Evolutionary conservation across 2,113 vertebrate species (phyloP).

Genomic region (Anseranas semipalmata): DNA sequence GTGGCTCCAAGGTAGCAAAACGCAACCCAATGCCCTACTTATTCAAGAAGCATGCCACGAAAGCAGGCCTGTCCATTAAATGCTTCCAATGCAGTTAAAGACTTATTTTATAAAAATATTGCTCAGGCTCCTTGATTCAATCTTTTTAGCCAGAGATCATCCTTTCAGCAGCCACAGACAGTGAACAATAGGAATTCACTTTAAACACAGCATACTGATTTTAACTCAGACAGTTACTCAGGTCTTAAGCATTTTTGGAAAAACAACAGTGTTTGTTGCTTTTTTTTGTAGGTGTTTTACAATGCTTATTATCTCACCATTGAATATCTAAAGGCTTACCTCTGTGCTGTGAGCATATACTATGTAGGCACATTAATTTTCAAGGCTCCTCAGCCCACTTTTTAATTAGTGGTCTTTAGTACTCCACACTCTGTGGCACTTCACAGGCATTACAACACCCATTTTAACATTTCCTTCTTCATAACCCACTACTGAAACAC

Average conservation of each 20-base stretch:
- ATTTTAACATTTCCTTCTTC: background rate
- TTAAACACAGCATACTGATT: background rate
- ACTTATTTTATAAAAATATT: background rate
- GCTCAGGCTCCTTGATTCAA: background rate
- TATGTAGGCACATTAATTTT: background rate
- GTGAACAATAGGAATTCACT: rapidly evolving
- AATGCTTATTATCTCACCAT: background rate
- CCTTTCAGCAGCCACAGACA: background rate
- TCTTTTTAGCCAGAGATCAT: background rate
- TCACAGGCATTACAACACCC: background rate
- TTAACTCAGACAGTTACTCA: background rate
- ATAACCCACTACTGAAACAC: background rate
- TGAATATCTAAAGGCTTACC: background rate
- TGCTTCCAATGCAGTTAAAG: background rate
- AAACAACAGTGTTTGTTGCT: rapidly evolving
- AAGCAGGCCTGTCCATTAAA: background rate
- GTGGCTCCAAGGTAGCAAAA: background rate
- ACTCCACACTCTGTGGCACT: background rate
- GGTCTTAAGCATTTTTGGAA: background rate
- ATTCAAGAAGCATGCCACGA: background rate
- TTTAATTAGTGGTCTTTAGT: background rate
- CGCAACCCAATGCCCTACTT: background rate
- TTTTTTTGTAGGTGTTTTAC: background rate
- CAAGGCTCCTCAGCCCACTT: background rate
- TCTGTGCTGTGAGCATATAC: background rate